These are phyloP conservation scores for Polypedilum pembai DNA, from an alignment of 1,140 invertebrate genomes.

Conservation along the genomic window DNA sequence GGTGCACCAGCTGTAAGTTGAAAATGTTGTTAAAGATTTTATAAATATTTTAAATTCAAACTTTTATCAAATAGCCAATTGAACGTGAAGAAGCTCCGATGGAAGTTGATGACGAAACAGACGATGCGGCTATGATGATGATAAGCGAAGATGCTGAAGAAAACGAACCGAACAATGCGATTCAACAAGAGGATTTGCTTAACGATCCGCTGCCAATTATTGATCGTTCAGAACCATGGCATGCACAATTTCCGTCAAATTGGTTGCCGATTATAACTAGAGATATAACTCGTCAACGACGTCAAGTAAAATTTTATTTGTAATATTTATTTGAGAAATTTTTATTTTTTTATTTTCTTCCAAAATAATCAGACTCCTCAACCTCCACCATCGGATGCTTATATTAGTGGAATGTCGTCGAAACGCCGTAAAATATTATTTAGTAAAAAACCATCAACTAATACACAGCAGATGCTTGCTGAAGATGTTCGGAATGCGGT, in stretches of 20 bases:
- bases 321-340: neutral
- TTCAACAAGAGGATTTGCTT: constrained; percentile 31
- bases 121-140: neutral
- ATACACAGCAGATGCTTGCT: constrained; percentile 40
- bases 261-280: constrained; percentile 75
- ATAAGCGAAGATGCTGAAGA: neutral
- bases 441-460: constrained; percentile 43
- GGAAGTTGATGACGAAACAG: constrained; percentile 30
- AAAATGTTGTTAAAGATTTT: too few species aligned
- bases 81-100: constrained; percentile 27
- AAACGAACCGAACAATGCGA: neutral
- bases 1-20: constrained; percentile 18
- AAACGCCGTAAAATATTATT: constrained; percentile 68
- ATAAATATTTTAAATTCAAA: neutral
- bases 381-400: constrained; percentile 69
- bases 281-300: constrained; percentile 59
- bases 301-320: constrained; percentile 38
- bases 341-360: constrained; percentile 28
- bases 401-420: constrained; percentile 68
- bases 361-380: constrained; percentile 39
- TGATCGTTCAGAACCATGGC: constrained; percentile 51
- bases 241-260: constrained; percentile 50
- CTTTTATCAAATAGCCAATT: neutral
- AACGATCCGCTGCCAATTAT: constrained; percentile 45
- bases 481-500: constrained; percentile 50